Evolutionary conservation across 2,888 invertebrate genomes (phyloP).

Genomic region (Polydrusus pterygomalis): DNA sequence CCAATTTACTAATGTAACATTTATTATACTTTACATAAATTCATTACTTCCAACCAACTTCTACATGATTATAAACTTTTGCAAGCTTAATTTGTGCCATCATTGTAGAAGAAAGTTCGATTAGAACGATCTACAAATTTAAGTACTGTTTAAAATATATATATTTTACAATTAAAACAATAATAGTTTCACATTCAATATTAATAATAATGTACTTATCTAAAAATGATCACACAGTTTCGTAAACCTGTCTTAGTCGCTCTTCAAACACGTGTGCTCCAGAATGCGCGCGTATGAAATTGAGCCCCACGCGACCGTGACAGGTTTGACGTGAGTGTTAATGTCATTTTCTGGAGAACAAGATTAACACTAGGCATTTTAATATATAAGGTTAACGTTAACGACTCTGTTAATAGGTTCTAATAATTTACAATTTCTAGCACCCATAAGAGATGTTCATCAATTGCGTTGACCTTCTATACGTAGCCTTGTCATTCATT

Average conservation of each 20-base stretch:
- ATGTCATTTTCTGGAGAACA: conserved; percentile 68
- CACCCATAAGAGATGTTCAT: conserved; percentile 20
- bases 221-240: conserved; percentile 60
- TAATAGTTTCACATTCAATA: conserved; percentile 42
- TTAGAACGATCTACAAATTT: conserved; percentile 42
- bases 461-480: background rate
- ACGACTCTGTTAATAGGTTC: conserved; percentile 28
- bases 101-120: conserved; percentile 26
- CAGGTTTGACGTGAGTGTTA: conserved; percentile 72
- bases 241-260: conserved; percentile 62
- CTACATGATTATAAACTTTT: conserved; percentile 29
- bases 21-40: conserved; percentile 56
- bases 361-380: conserved; percentile 62
- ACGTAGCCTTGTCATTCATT: conserved; percentile 9
- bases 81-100: conserved; percentile 31
- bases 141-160: conserved; percentile 48
- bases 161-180: conserved; percentile 53
- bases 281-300: conserved; percentile 74
- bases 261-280: conserved; percentile 66
- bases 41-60: conserved; percentile 32
- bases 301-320: conserved; percentile 75
- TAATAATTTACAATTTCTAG: conserved; percentile 24
- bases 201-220: conserved; percentile 28
- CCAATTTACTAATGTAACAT: conserved; percentile 54
- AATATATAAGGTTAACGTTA: conserved; percentile 37